Evolutionary conservation across 2,888 invertebrate genomes (phyloP), one percentile per base, ranked within the genome.

Genomic region (Antheraea assamensis): DNA sequence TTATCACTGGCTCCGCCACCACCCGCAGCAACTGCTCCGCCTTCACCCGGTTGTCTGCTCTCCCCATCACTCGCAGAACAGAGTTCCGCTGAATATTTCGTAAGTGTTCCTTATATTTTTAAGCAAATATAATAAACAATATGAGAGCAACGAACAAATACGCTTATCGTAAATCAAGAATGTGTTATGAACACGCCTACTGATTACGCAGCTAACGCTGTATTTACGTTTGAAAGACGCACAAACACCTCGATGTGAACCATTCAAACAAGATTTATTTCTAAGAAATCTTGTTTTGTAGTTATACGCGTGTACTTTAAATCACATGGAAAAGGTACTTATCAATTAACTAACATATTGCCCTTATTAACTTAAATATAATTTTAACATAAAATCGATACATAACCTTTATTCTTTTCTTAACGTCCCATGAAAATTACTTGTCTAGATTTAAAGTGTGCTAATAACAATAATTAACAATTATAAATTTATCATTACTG

Each of bases 11-110:
- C 93, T 73, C 93, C 94, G 55, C 94, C 94, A 71, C 93, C 92
- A 17, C 88, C 93, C 1, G 93, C 94, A 58, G 94, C 94, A 78
- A 94, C 85, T 73, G 96, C 85, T 78, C 96, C 92, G 49, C 95
- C 87, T 79, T 95, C 90, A 78, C 95, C 87, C 78, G 93, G 91
- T 77, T 94, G 90, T 82, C 86, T 94, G 74, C 86, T 93, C 49
- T 91, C 92, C 61, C 94, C 94, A 8, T 87, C 91, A 0, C 87
- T 94, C 15, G 93, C 92, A n/a, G 92, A 94, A 70, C 94, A 94
- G 81, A 92, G 89, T 77, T 87, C 92, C 24, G 85, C 88, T 15
- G 91, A 92, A 76, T 94, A 93, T 80, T 94, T 94, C 77, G 94
- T 94, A 85, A 93, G 93, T 91, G 55, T 74, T 31, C 64, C 10